Conservation (phyloP, 1,140 invertebrate species). For the Drosophila suzukii region DNA sequence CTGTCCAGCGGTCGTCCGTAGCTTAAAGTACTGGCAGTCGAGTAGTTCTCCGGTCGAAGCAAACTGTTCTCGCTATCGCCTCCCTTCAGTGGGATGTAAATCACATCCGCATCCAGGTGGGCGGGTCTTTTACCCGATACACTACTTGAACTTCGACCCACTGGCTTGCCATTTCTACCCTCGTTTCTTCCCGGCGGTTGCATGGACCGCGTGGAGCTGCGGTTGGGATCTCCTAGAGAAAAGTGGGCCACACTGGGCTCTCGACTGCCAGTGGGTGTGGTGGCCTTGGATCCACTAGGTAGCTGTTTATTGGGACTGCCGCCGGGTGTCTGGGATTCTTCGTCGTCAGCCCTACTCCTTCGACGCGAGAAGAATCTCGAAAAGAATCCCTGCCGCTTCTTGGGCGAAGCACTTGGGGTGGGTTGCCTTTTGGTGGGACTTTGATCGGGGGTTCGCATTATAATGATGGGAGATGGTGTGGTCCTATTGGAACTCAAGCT, state of each 20-base stretch:
- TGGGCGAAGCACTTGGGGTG: constrained; percentile 80
- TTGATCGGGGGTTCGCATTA: constrained; percentile 84
- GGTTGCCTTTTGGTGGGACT: constrained; percentile 84
- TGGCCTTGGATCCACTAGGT: constrained; percentile 35
- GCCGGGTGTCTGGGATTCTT: constrained; percentile 15
- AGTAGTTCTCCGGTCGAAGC: constrained; percentile 73
- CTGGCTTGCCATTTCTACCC: constrained; percentile 82
- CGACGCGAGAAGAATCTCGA: constrained; percentile 87
- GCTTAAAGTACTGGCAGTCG: constrained; percentile 72
- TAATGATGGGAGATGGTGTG: constrained; percentile 84
- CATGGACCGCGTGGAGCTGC: constrained; percentile 68
- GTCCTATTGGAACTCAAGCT: constrained; percentile 76
- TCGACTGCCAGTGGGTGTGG: constrained; percentile 58
- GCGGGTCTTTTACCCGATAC: constrained; percentile 86
- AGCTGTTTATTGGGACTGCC: constrained; percentile 29
- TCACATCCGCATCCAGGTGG: constrained; percentile 84
- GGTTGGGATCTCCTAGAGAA: constrained; percentile 71
- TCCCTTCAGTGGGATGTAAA: constrained; percentile 88
- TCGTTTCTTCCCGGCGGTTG: constrained; percentile 56
- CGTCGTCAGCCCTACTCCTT: constrained; percentile 82
- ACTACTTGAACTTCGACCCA: constrained; percentile 86
- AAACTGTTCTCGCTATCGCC: constrained; percentile 80
- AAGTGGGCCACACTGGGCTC: constrained; percentile 75
- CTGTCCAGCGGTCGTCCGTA: constrained; percentile 77
- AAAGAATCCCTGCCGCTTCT: constrained; percentile 87